phyloP scores from a whole-genome alignment of 2,888 invertebrate genomes.

The Sesia bembeciformis region DNA sequence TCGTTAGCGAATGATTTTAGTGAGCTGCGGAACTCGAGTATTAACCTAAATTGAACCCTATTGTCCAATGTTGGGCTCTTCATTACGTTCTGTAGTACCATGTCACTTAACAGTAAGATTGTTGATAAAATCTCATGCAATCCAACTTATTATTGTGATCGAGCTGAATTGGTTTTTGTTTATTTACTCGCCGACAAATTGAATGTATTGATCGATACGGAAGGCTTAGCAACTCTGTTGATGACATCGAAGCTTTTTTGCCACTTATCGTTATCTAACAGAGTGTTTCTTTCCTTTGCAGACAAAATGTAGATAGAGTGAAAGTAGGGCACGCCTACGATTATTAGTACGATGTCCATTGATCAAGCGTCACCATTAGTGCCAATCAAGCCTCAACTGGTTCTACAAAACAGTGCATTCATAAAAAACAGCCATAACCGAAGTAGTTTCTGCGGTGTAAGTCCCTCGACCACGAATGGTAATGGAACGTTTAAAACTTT shows the following conservation, averaged over 20 bases:
- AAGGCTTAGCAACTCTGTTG: constrained; percentile 38
- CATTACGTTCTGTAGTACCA: constrained; percentile 32
- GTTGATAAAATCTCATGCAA: constrained; percentile 19
- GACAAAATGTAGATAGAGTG: constrained; percentile 67
- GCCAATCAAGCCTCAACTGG: constrained; percentile 67
- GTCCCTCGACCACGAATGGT: constrained; percentile 55
- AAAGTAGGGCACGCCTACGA: constrained; percentile 41
- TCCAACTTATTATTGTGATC: no score
- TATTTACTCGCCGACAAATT: neutral
- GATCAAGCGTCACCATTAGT: constrained; percentile 70
- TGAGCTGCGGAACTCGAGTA: constrained; percentile 30
- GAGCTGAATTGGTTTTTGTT: no score
- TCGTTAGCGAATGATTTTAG: constrained; percentile 2
- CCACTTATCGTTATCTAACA: constrained; percentile 7
- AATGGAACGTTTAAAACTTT: constrained; percentile 68
- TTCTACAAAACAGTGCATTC: constrained; percentile 61
- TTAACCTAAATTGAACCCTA: constrained; percentile 54
- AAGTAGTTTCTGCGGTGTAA: constrained; percentile 70
- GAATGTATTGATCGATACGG: neutral
- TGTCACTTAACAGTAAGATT: constrained; percentile 30
- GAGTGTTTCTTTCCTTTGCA: constrained; percentile 56
- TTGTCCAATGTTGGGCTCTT: constrained; percentile 30
- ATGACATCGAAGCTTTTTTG: constrained; percentile 19
- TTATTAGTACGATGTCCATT: constrained; percentile 65
- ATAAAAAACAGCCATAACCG: constrained; percentile 71